phyloP scores from a whole-genome alignment of 2,888 invertebrate species.

The Euspilapteryx auroguttella region DNA sequence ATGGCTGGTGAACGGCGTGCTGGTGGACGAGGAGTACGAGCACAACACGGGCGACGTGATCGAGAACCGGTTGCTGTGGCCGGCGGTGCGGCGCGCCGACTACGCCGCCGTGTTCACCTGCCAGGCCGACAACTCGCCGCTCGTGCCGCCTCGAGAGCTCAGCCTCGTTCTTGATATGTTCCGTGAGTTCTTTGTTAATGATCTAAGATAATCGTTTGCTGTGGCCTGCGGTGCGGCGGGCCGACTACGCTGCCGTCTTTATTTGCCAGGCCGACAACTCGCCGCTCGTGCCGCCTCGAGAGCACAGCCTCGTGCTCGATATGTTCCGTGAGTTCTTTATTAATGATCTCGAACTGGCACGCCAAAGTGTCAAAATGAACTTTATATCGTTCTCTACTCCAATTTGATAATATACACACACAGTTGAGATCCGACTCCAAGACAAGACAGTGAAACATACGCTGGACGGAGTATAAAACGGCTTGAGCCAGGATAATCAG shows the following conservation, averaged over 20 bases:
- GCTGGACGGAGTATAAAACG: too few species aligned
- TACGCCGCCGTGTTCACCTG: constrained; percentile 86
- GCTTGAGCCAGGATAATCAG: too few species aligned
- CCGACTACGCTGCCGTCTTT: constrained; percentile 83
- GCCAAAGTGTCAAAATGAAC: too few species aligned
- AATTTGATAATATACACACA: too few species aligned
- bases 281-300: not conserved
- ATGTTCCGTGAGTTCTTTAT: constrained; percentile 71
- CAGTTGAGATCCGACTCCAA: too few species aligned
- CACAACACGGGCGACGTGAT: constrained; percentile 85
- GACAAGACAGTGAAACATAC: too few species aligned
- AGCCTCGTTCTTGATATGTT: constrained; percentile 77
- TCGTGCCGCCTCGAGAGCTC: constrained; percentile 78
- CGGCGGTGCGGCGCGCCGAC: constrained; percentile 74
- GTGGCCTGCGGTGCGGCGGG: constrained; percentile 74
- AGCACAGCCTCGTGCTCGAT: too few species aligned
- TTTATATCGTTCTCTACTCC: too few species aligned
- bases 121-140: constrained; percentile 82
- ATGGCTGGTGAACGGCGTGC: constrained; percentile 80
- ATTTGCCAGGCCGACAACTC: constrained; percentile 27
- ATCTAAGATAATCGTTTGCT: constrained; percentile 80
- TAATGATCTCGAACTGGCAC: too few species aligned
- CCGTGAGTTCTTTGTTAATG: constrained; percentile 72
- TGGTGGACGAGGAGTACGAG: constrained; percentile 81
- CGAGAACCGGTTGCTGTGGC: constrained; percentile 78